Base-by-base conservation (phyloP, 1,140 invertebrate species). In the Drosophila equinoxialis region DNA sequence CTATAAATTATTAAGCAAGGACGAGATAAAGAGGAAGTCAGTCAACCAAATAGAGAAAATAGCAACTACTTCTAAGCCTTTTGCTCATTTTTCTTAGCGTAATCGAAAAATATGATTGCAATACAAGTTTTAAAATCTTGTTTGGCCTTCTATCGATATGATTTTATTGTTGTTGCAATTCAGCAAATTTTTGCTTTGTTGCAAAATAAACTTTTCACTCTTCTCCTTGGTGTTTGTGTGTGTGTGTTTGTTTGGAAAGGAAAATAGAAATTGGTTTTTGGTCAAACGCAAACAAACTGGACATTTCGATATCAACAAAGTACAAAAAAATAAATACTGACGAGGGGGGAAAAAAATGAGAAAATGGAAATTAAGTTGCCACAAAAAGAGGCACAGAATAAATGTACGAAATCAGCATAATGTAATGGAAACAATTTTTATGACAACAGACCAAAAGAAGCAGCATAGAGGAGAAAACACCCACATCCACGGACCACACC, bases 391-490 rank as follows among this genome's bases (percentile, higher is more conserved):
- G 74, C 74, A 85, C 76, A 81, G 78, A 81, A 89, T 90, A 89
- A 89, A 89, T 89, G 84, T 77, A 81, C 84, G 41, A 89, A 89
- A 89, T 89, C 84, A 89, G 84, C 84, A 89, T 89, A 89, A 89
- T 89, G 85, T 89, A 89, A 89, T 89, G 84, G 84, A 89, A 89
- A 89, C 84, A 89, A 89, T 87, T 89, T 87, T 84, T 87, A 84
- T 84, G 84, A 89, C 80, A 81, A 87, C 74, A 73, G 77, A 79
- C 77, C 70, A 51, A 77, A 77, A 45, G 61, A 77, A 66, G 69
- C 64, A 51, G 73, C 69, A 61, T 48, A 48, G 39, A 68, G 17
- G 33, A n/a, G 30, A 33, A 8, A 58, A 41, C 61, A 66, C 37
- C 23, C 17, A 58, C 45, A 30, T 3, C 30, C 30, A 30, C 30